Percentiles rank a stretch among this genome's conserved stretches.
Conservation (phyloP, 2,113 vertebrate genomes). For the Phoenicopterus ruber region DNA sequence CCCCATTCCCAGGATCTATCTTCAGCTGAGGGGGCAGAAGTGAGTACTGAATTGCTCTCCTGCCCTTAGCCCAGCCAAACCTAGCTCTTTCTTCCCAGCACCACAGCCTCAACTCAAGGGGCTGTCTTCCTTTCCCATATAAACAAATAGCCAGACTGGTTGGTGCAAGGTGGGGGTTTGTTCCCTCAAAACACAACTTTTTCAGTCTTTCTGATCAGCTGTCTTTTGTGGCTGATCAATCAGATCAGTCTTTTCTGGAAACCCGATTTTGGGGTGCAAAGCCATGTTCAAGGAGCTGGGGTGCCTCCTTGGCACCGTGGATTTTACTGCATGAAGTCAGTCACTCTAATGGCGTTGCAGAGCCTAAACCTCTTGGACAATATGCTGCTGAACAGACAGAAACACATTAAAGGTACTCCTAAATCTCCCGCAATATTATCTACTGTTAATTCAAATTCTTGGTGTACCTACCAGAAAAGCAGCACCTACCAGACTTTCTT, state of each 20-base stretch:
- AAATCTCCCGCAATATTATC: neutral
- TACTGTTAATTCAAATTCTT: neutral
- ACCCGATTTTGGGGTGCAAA: neutral
- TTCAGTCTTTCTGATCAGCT: neutral
- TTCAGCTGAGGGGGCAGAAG: neutral
- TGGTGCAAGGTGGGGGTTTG: neutral
- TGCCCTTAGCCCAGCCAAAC: neutral
- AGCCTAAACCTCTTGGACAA: neutral
- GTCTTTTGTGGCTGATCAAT: neutral
- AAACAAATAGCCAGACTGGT: neutral
- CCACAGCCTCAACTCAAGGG: rapidly evolving
- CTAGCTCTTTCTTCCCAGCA: neutral
- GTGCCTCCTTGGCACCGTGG: neutral
- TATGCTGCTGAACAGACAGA: neutral
- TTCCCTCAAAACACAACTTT: neutral
- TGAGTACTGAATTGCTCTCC: neutral
- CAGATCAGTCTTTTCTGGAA: neutral
- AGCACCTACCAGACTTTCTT: neutral
- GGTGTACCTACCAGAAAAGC: neutral
- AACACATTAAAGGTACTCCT: neutral
- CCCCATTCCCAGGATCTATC: neutral
- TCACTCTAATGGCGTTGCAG: neutral
- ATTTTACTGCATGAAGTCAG: neutral
- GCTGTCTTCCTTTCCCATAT: neutral
- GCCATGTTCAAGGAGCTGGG: neutral